Evolutionary conservation across 2,113 vertebrate species (phyloP).

Genomic region (Pogonocichla stellata): DNA sequence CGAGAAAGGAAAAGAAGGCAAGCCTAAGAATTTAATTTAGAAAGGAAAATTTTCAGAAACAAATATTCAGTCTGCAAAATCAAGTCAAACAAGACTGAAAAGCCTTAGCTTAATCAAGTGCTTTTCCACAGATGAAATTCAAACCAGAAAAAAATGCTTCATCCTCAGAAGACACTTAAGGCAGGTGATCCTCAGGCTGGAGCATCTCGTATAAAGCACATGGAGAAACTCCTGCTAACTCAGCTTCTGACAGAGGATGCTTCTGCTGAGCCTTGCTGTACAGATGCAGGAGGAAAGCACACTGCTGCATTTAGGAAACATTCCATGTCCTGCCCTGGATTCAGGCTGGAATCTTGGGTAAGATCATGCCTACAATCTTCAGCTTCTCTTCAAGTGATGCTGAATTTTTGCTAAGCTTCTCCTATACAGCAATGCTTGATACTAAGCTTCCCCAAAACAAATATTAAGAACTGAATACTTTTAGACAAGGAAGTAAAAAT

Average conservation of each 20-base stretch:
- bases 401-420: background rate
- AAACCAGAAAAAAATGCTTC: background rate
- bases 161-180: background rate
- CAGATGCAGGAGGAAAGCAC: background rate
- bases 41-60: background rate
- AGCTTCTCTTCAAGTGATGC: background rate
- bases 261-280: background rate
- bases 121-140: background rate
- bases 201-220: background rate
- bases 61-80: background rate
- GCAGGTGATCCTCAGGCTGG: background rate
- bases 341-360: background rate
- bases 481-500: background rate
- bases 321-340: background rate
- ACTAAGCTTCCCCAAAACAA: background rate
- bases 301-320: background rate
- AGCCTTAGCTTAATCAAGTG: background rate
- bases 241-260: fast-evolving
- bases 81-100: background rate
- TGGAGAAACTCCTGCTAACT: background rate
- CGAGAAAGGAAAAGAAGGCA: background rate
- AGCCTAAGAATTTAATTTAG: background rate
- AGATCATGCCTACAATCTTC: background rate
- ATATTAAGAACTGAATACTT: background rate
- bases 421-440: background rate